Conservation (phyloP, 2,888 invertebrate species). For the Cyaniris semiargus region DNA sequence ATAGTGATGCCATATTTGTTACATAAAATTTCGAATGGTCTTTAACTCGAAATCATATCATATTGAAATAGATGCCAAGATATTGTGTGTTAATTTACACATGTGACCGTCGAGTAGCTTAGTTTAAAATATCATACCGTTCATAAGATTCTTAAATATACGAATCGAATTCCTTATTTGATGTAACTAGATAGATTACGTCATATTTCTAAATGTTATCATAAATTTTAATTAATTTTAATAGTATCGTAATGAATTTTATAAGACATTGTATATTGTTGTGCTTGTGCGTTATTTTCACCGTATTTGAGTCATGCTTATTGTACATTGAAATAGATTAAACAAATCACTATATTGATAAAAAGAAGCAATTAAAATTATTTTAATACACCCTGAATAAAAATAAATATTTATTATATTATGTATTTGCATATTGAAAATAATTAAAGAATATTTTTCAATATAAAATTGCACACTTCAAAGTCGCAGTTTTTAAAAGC, state of each 20-base stretch:
- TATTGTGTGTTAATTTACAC: conserved; percentile 1
- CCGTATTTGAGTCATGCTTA: background rate
- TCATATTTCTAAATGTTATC: conserved; percentile 7
- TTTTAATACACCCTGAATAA: background rate
- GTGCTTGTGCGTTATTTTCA: conserved; percentile 8
- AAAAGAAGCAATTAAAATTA: conserved; percentile 4
- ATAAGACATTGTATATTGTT: conserved; percentile 8
- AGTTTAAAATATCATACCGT: background rate
- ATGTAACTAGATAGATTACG: conserved; percentile 4
- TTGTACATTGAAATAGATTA: background rate
- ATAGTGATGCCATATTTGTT: background rate
- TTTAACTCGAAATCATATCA: conserved; percentile 69
- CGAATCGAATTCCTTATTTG: background rate
- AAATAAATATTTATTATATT: background rate
- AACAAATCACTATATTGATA: background rate
- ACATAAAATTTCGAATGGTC: conserved; percentile 48
- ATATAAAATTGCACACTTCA: background rate
- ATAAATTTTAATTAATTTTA: conserved; percentile 16
- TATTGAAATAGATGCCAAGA: conserved; percentile 47
- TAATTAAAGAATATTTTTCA: background rate
- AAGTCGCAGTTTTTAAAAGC: background rate
- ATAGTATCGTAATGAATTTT: conserved; percentile 18
- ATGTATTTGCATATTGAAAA: background rate
- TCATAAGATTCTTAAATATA: background rate
- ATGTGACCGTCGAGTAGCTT: background rate